Percentiles rank a stretch among this genome's conserved stretches.
Conservation (phyloP, 2,888 invertebrate species). For the Magallana nippona region DNA sequence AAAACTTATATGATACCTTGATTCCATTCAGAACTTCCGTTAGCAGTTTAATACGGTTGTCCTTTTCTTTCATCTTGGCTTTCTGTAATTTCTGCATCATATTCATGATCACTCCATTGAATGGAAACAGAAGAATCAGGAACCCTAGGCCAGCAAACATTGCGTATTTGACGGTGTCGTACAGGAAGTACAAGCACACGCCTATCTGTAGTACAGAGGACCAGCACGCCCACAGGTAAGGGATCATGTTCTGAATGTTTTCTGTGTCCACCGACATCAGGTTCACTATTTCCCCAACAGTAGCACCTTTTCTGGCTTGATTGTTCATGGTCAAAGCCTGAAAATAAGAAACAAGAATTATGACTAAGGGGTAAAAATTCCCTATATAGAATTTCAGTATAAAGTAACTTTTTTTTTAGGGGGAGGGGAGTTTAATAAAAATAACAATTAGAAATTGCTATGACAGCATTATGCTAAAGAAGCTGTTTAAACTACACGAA, state of each 20-base stretch:
- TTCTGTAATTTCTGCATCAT: constrained; percentile 70
- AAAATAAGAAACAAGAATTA: not conserved
- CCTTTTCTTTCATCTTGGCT: constrained; percentile 71
- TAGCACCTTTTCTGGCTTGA: constrained; percentile 73
- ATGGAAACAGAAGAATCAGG: constrained; percentile 91
- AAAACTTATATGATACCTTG: constrained; percentile 61
- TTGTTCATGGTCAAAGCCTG: constrained; percentile 78
- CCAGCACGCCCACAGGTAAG: constrained; percentile 73
- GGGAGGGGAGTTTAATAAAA: no score
- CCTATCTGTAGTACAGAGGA: constrained; percentile 89
- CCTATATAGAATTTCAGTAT: no score
- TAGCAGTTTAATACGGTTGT: constrained; percentile 73
- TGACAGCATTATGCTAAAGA: no score
- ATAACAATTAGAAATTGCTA: no score
- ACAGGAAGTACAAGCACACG: constrained; percentile 86
- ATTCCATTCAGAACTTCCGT: constrained; percentile 75
- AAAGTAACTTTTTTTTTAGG: no score
- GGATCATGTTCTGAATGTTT: constrained; percentile 71
- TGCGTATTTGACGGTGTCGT: constrained; percentile 84
- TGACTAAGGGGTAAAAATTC: no score
- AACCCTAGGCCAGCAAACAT: constrained; percentile 92
- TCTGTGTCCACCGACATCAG: constrained; percentile 79
- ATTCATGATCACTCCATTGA: constrained; percentile 76
- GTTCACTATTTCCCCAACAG: constrained; percentile 79
- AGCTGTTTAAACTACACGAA: no score